Base-by-base conservation (phyloP, 2,797 vertebrate species). In the Centroberyx gerrardi region DNA sequence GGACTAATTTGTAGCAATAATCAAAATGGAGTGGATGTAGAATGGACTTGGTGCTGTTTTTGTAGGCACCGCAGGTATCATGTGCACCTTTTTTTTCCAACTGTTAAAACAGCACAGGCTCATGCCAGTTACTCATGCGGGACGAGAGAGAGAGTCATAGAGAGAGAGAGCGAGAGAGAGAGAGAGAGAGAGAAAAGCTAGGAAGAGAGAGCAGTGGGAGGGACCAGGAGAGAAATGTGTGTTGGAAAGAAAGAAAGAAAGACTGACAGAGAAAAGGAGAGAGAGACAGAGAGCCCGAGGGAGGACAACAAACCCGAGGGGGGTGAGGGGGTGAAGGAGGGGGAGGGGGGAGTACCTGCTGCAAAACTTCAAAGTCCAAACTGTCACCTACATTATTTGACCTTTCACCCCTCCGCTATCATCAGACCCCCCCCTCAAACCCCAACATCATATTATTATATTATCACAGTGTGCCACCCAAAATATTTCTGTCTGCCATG, bases 321-420 rank as follows among this genome's bases (percentile, higher is more conserved):
- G 49, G 13, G 31, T 13, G 33, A 56, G 53, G 48, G 10, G 80
- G 22, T 61, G 64, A 70, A 78, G 65, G 82, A 64, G 76, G 82
- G 74, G 87, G 75, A 72, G 52, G 69, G 78, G 63, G 61, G 62
- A 68, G 79, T 85, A 88, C 87, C 88, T 91, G 86, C 89, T 87
- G 88, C 77, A 60, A 82, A 89, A 93, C 92, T 90, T 93, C 89
- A 93, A 93, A 93, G 92, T 89, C 84, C 84, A 87, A 76, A 72
- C 87, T 91, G 88, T 92, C 92, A 91, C 89, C 83, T 88, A 83
- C 87, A 90, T 90, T 88, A 85, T 88, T 79, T 92, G 90, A 93
- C 92, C 91, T 90, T 89, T 91, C 68, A 90, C 83, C 87, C 52
- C 28, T 27, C 44, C 58, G 68, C 59, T 58, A 55, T 54, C 38